Percentiles rank a stretch among this genome's conserved stretches.
These are phyloP conservation scores for Rhinatrema bivittatum DNA, from an alignment of 2,797 vertebrate genomes.

Conservation along the genomic window DNA sequence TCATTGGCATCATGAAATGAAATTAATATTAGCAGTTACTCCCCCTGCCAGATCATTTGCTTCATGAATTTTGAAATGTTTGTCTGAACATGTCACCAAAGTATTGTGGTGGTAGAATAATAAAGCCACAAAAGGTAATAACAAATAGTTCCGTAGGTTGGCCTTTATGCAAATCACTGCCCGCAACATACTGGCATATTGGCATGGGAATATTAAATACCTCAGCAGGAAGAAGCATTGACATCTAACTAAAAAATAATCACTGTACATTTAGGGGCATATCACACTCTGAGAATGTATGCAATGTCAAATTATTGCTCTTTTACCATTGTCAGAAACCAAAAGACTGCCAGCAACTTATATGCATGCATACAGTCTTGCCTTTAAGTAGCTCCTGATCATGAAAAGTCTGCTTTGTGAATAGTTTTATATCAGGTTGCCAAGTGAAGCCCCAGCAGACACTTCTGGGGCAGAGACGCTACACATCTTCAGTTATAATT, in stretches of 20 bases:
- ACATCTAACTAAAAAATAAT: conserved; percentile 67
- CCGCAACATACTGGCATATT: conserved; percentile 46
- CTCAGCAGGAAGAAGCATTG: conserved; percentile 36
- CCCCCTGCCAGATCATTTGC: too few species aligned
- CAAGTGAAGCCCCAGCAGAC: conserved; percentile 67
- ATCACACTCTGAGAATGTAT: conserved; percentile 13
- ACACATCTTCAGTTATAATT: conserved; percentile 75
- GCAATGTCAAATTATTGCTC: neutral
- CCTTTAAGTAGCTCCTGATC: conserved; percentile 54
- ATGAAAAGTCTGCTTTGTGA: conserved; percentile 53
- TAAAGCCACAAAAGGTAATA: conserved; percentile 30
- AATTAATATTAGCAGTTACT: too few species aligned
- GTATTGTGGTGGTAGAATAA: too few species aligned
- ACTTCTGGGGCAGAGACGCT: conserved; percentile 59
- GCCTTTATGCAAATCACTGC: conserved; percentile 49
- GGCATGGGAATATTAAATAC: conserved; percentile 57
- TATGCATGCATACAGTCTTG: conserved; percentile 46
- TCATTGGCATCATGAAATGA: conserved; percentile 34
- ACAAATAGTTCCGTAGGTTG: conserved; percentile 55
- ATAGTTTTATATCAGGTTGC: conserved; percentile 66
- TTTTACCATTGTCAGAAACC: conserved; percentile 23
- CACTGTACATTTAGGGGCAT: conserved; percentile 25
- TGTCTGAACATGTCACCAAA: too few species aligned
- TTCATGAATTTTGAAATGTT: too few species aligned
- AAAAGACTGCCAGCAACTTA: conserved; percentile 7